Evolutionary conservation across 2,113 vertebrate species (phyloP).

Genomic region (Alexandromys fortis): DNA sequence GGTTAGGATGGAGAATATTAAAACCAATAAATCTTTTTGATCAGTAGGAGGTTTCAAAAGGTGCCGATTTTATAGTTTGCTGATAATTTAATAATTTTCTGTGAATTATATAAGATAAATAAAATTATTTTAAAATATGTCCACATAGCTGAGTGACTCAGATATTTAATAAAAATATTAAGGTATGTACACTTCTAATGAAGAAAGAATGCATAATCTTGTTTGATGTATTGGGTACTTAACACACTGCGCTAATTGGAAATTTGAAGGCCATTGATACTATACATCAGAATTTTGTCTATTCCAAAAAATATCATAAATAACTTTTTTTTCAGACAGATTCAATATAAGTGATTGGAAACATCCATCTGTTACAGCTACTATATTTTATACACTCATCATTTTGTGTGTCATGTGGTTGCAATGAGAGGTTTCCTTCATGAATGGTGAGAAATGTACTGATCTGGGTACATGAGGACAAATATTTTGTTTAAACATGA

Average conservation of each 20-base stretch:
- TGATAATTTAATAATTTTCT: conserved; percentile 7
- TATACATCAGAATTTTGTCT: background rate
- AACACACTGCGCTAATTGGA: background rate
- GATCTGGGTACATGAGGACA: background rate
- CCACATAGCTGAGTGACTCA: background rate
- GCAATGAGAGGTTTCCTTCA: background rate
- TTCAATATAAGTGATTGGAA: background rate
- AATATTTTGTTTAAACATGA: background rate
- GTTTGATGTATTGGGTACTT: background rate
- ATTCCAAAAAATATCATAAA: background rate
- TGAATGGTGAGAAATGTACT: background rate
- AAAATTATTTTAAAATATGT: background rate
- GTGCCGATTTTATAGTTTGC: background rate
- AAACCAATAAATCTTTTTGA: background rate
- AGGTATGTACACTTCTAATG: background rate
- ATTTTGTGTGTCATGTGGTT: background rate
- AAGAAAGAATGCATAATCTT: background rate
- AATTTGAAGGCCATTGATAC: background rate
- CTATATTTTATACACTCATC: background rate
- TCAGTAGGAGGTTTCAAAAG: background rate
- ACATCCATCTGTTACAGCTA: background rate
- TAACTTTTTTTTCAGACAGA: background rate
- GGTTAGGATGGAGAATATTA: background rate
- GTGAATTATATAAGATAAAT: background rate
- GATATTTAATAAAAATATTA: background rate